Base-by-base conservation (phyloP, 1,140 invertebrate species). In the Aphelenchoides fujianensis region DNA sequence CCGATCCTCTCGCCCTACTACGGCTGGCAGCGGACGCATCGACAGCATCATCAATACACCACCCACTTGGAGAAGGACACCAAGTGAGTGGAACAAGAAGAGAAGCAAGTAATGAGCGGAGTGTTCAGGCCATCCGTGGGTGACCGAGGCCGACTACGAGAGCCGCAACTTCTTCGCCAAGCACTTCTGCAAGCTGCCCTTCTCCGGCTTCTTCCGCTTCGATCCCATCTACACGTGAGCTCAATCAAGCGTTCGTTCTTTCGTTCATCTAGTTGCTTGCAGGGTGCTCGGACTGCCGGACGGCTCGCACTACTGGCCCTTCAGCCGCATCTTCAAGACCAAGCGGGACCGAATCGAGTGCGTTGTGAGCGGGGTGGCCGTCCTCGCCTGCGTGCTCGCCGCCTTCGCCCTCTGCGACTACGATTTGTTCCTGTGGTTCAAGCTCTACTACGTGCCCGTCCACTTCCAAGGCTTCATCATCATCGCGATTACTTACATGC, bases 371-470 rank as follows among this genome's bases (percentile, higher is more conserved):
- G 75, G 63, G 23, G 3, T 69, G 9, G 69, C 69, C 63, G 79
- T 76, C 81, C 62, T 31, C 54, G 28, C 75, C 30, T 37, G n/a
- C 19, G 23, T 19, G 5, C 5, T n/a, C 19, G 68, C 76, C 30
- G 72, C 75, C 30, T 55, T 85, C 30, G 30, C 61, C 12, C 61
- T 74, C 5, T 84, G 80, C 78, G 71, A 71, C 5, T 79, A 72
- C 12, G 74, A 74, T 55, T 55, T 85, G 19, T 81, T 75, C 48
- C 69, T 62, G 5, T 78, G 84, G 27, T 41, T 85, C 35, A 80
- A 82, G 53, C 85, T 85, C 73, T 87, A 86, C 68, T 70, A 85
- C n/a, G 75, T 85, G 23, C 86, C 86, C 3, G 62, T 82, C 27
- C 72, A 85, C n/a, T 79, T 85, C 64, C 86, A 86, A 73, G 85